A percentile compares a stretch with the other conserved stretches of the same genome.
Evolutionary conservation across 2,888 invertebrate genomes (phyloP).

Genomic region (Agrochola macilenta): DNA sequence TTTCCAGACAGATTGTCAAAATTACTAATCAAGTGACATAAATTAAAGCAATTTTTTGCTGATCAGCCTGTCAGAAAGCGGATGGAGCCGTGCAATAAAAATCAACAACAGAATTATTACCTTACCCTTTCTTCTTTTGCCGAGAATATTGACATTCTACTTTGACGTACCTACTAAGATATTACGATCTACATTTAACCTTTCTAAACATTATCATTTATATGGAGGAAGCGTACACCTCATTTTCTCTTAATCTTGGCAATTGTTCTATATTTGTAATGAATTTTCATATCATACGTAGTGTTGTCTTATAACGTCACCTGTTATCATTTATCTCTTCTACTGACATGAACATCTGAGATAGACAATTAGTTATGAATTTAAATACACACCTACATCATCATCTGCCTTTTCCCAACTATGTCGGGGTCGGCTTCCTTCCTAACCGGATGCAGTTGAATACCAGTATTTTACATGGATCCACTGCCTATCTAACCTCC

Average conservation of each 20-base stretch:
- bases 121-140: neutral
- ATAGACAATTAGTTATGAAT: conserved; percentile 33
- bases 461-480: too few relatives aligned
- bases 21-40: neutral
- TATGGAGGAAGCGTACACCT: neutral
- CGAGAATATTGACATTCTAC: neutral
- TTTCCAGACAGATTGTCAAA: neutral
- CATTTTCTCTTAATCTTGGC: conserved; percentile 7
- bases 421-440: too few relatives aligned
- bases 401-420: too few relatives aligned
- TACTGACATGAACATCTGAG: conserved; percentile 22
- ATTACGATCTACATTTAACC: neutral
- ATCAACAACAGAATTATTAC: neutral
- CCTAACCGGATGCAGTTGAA: too few relatives aligned
- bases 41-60: neutral
- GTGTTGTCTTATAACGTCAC: conserved; percentile 20
- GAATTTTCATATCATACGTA: conserved; percentile 21
- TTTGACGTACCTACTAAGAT: neutral
- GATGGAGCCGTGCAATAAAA: neutral
- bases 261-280: neutral
- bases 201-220: neutral
- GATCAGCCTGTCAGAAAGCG: neutral
- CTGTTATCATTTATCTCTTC: conserved; percentile 47
- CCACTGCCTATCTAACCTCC: too few relatives aligned
- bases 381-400: conserved; percentile 15